These are phyloP conservation scores for Arvicanthis niloticus DNA, from an alignment of 2,113 vertebrate species.

Conservation along the genomic window DNA sequence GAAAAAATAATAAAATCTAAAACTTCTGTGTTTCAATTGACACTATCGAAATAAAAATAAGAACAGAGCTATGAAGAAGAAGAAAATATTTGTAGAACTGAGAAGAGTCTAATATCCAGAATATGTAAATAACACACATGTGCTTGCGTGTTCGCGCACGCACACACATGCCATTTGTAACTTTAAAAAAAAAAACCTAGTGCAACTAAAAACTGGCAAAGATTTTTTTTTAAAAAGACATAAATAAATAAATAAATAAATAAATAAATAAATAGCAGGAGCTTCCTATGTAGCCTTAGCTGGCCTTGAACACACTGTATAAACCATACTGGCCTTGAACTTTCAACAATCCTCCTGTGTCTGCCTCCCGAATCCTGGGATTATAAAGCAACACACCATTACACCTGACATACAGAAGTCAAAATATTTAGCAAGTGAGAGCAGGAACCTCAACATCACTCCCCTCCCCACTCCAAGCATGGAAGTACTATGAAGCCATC, in stretches of 20 bases:
- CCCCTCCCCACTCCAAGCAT: not conserved
- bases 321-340: not conserved
- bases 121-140: no score
- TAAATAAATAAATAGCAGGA: not conserved
- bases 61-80: not conserved
- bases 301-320: not conserved
- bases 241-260: no score
- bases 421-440: not conserved
- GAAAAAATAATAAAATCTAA: constrained; percentile 6
- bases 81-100: constrained; percentile 39
- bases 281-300: not conserved
- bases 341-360: not conserved
- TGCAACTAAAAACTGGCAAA: not conserved
- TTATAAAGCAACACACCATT: not conserved
- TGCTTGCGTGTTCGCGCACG: no score
- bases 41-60: not conserved
- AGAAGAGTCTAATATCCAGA: not conserved
- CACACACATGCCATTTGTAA: not conserved
- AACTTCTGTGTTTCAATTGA: not conserved
- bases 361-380: not conserved
- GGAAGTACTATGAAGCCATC: not conserved
- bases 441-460: not conserved
- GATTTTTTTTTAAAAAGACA: not conserved
- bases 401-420: not conserved
- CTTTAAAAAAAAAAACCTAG: not conserved